Evolutionary conservation across 2,113 vertebrate genomes (phyloP).

Genomic region (Anoplopoma fimbria): DNA sequence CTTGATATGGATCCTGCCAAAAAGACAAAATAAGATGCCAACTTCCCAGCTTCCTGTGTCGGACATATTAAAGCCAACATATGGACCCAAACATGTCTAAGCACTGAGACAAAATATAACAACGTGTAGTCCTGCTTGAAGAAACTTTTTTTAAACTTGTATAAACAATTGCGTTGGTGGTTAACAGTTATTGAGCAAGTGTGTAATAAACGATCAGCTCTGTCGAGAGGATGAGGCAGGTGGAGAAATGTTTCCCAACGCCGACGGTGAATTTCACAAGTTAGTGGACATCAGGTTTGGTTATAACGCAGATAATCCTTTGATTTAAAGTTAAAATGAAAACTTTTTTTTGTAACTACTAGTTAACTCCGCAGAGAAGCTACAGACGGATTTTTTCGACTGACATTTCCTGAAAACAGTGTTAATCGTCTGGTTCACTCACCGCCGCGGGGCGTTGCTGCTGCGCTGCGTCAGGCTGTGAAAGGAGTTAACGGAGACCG

Average conservation of each 20-base stretch:
- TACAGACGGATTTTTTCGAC: conserved; percentile 24
- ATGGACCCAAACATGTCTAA: conserved; percentile 3
- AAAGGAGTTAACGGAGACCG: too few relatives aligned
- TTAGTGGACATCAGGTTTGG: neutral
- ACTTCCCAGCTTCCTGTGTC: neutral
- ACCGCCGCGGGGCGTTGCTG: conserved; percentile 66
- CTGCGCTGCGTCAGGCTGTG: conserved; percentile 26
- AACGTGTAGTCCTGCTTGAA: neutral
- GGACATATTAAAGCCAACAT: conserved; percentile 6
- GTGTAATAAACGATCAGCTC: neutral
- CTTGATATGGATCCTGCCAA: neutral
- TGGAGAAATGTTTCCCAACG: neutral
- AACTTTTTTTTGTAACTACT: neutral
- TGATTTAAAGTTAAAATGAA: neutral
- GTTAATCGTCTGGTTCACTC: conserved; percentile 42
- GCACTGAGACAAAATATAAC: too few relatives aligned
- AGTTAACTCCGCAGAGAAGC: conserved; percentile 54
- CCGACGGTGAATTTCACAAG: neutral
- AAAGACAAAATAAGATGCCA: neutral
- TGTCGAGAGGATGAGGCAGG: conserved; percentile 31
- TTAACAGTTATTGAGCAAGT: conserved; percentile 2
- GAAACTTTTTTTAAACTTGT: neutral
- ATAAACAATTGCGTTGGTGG: neutral
- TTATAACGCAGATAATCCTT: neutral
- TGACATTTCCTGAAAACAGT: conserved; percentile 75